Percentiles rank a stretch among this genome's conserved stretches.
phyloP scores from a whole-genome alignment of 2,888 invertebrate genomes.

The Drosophila suboccidentalis region DNA sequence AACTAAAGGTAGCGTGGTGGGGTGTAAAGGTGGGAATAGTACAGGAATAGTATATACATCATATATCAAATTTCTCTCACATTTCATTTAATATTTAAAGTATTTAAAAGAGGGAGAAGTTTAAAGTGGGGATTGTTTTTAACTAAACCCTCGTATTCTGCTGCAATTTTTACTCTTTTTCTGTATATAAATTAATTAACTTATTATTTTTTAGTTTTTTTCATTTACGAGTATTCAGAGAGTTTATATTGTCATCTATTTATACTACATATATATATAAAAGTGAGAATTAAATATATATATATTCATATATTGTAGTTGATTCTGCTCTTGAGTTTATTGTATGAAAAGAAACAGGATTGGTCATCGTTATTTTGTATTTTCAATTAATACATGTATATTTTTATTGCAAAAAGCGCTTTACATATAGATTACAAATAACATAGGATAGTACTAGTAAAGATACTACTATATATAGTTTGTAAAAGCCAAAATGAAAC shows the following conservation, averaged over 20 bases:
- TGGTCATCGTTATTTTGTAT: conserved; percentile 63
- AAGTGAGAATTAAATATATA: conserved; percentile 36
- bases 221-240: conserved; percentile 5
- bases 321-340: conserved; percentile 43
- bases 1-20: conserved; percentile 24
- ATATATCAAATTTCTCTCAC: conserved; percentile 8
- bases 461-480: conserved; percentile 24
- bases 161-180: conserved; percentile 36
- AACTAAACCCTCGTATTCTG: conserved; percentile 37
- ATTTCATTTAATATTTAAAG: conserved; percentile 11
- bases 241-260: conserved; percentile 24
- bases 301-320: neutral
- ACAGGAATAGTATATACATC: conserved; percentile 15
- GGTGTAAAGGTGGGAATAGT: conserved; percentile 15
- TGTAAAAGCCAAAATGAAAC: conserved; percentile 49
- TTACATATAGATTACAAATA: conserved; percentile 79
- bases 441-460: conserved; percentile 59
- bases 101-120: conserved; percentile 26
- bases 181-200: conserved; percentile 18
- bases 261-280: conserved; percentile 19
- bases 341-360: conserved; percentile 73
- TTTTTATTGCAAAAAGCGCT: conserved; percentile 86
- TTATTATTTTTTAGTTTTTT: conserved; percentile 2
- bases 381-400: conserved; percentile 72
- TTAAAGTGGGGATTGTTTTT: conserved; percentile 13